Conservation (phyloP, 2,113 vertebrate species). For the Bos taurus region DNA sequence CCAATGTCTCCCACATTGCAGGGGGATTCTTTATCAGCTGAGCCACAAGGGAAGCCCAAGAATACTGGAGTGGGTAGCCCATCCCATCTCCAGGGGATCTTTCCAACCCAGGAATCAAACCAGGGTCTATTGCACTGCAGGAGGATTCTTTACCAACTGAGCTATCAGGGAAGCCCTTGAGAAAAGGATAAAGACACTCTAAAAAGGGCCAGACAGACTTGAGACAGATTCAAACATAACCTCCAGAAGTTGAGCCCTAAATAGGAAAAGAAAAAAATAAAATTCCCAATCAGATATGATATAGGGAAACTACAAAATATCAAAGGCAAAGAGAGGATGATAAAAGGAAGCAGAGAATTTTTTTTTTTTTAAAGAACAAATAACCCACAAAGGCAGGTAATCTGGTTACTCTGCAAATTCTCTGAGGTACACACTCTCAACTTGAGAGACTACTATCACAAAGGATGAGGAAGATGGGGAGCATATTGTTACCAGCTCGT, state of each 20-base stretch:
- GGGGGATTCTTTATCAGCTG: not conserved
- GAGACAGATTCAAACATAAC: not conserved
- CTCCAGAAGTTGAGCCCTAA: not conserved
- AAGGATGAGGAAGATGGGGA: not conserved
- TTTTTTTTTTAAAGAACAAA: not conserved
- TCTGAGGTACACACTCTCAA: not conserved
- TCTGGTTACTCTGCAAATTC: not conserved
- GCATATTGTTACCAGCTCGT: not conserved
- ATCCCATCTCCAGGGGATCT: not conserved
- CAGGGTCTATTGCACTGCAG: not conserved
- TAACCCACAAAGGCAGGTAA: not conserved
- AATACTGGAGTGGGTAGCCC: not conserved
- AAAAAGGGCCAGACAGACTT: not conserved
- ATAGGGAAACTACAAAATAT: not conserved
- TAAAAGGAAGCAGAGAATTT: not conserved
- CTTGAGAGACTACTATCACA: not conserved
- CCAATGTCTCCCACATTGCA: not conserved
- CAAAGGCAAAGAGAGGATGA: not conserved
- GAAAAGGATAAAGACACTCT: not conserved
- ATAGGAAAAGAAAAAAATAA: not conserved
- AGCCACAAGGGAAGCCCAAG: not conserved
- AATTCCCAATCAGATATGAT: not conserved
- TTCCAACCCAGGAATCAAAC: not conserved
- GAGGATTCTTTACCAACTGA: rapidly evolving
- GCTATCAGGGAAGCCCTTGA: not conserved